Conservation (phyloP, 2,797 vertebrate species). For the Scleropages formosus region DNA sequence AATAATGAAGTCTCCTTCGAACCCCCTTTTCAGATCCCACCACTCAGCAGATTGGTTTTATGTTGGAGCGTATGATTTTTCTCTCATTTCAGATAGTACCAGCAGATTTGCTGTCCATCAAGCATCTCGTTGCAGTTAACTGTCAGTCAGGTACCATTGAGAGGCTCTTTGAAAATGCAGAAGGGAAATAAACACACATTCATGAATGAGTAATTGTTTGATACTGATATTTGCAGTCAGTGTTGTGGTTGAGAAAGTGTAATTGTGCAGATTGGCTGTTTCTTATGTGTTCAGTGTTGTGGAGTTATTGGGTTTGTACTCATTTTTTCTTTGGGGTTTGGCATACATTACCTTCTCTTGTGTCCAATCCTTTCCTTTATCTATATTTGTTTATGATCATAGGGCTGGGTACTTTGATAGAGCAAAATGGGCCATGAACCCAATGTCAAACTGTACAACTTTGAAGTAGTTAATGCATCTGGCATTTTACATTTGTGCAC, state of each 20-base stretch:
- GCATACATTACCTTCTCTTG: too few relatives aligned
- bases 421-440: too few relatives aligned
- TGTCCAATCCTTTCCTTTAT: not conserved
- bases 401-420: too few relatives aligned
- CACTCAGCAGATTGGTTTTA: not conserved
- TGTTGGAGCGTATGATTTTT: not conserved
- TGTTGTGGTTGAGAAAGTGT: not conserved
- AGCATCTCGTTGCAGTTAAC: not conserved
- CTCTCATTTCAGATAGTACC: not conserved
- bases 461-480: too few relatives aligned
- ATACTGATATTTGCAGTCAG: not conserved
- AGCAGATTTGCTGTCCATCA: not conserved
- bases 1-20: not conserved
- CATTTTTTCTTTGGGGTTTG: not conserved
- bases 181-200: not conserved
- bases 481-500: too few relatives aligned
- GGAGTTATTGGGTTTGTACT: slow-evolving; percentile 5
- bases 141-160: not conserved
- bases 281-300: slow-evolving; percentile 2
- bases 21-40: not conserved
- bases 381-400: not conserved
- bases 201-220: not conserved
- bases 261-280: not conserved
- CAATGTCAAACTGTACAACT: too few relatives aligned
- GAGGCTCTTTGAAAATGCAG: not conserved